Base-by-base conservation (phyloP, 2,888 invertebrate species). In the Mechanitis mazaeus region DNA sequence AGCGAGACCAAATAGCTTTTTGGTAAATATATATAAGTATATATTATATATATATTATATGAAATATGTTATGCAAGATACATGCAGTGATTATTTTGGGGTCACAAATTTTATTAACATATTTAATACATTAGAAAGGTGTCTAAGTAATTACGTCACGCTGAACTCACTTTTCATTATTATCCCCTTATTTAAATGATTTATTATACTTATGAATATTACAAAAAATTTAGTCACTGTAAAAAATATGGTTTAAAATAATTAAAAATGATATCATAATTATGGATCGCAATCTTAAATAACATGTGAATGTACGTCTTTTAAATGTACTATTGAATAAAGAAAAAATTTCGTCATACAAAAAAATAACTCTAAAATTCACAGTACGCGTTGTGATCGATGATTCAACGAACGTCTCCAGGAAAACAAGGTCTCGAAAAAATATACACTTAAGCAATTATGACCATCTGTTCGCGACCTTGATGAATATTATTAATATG, bases 381-480 rank as follows among this genome's bases (percentile, higher is more conserved):
- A 54, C 11, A 55, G 60, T 60, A 55, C 55, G 59, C 33, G 31
- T 57, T 64, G 60, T 64, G 66, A 66, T 60, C 64, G 62, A 64
- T 66, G 62, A 64, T 60, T 66, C 64, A 64, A 63, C 54, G 56
- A 56, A 56, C 58, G 60, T 28, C 60, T 66, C 64, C 50, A 55
- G 60, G 64, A 66, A 66, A 64, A 66, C 60, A 58, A 28, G 54
- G 57, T 53, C 59, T 58, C 60, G 33, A 61, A 62, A 62, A 64
- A 64, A 66, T 20, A 20, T 12, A 46, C 60, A 50, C 66, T 64
- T 58, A 62, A 64, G 58, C 64, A 66, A 66, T 66, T 66, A 66
- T 54, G 55, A 64, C 56, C 66, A 66, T 64, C 66, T 66, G 64
- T 63, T 55, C 61, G 46, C 56, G 66, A 56, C 66, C 66, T 66